Evolutionary conservation across 2,113 vertebrate genomes (phyloP).

Genomic region (Odontesthes bonariensis): DNA sequence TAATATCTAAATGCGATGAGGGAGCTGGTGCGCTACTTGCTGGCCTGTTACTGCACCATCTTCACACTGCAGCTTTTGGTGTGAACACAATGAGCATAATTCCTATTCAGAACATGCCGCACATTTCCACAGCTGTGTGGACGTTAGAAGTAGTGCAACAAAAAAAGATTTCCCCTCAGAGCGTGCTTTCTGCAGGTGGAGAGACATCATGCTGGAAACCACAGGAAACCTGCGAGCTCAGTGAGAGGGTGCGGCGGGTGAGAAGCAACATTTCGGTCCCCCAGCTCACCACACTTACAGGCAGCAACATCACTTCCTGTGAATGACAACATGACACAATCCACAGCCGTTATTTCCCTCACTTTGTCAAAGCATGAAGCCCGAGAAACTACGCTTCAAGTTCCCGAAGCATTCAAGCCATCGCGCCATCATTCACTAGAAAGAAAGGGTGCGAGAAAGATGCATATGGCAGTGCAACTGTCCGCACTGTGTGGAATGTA

Average conservation of each 20-base stretch:
- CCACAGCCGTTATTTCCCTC: slow-evolving; percentile 27
- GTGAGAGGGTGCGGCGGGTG: slow-evolving; percentile 15
- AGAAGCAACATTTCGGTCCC: slow-evolving; percentile 18
- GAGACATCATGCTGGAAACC: slow-evolving; percentile 50
- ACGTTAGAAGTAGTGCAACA: not conserved
- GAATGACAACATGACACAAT: slow-evolving; percentile 54
- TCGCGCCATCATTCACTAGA: slow-evolving; percentile 32
- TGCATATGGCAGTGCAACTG: slow-evolving; percentile 28
- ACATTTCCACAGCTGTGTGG: slow-evolving; percentile 41
- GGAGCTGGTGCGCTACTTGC: slow-evolving; percentile 11
- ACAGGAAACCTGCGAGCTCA: slow-evolving; percentile 66
- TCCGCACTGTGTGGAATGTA: slow-evolving; percentile 10
- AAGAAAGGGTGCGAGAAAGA: slow-evolving; percentile 10
- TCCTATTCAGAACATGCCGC: slow-evolving; percentile 37
- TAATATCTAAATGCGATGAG: slow-evolving; percentile 51
- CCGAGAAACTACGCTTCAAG: slow-evolving; percentile 29
- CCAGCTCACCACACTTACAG: slow-evolving; percentile 39
- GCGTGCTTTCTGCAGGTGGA: slow-evolving; percentile 48
- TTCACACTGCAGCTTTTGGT: slow-evolving; percentile 50
- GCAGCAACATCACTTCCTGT: slow-evolving; percentile 69
- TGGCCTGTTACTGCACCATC: slow-evolving; percentile 26
- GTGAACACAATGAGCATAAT: slow-evolving; percentile 42
- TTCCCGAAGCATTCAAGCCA: slow-evolving; percentile 3
- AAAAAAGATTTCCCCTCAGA: too few species aligned
- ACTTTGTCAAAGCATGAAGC: slow-evolving; percentile 33